Percentiles rank a stretch among this genome's conserved stretches.
phyloP scores from a whole-genome alignment of 2,888 invertebrate genomes.

The Drosophila prolongata region DNA sequence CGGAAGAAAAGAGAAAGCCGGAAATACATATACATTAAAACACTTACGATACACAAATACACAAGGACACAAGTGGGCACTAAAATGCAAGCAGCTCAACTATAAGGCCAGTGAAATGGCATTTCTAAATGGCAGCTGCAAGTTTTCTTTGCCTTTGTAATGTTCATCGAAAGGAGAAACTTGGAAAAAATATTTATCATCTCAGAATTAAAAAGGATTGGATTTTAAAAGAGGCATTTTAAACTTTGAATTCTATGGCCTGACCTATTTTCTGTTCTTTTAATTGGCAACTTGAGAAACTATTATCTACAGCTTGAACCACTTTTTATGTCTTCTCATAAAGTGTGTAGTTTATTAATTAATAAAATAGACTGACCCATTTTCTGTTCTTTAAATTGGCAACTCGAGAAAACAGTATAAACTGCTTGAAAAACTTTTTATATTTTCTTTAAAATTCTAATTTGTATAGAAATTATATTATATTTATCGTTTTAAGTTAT shows the following conservation, averaged over 20 bases:
- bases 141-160: slow-evolving; percentile 10
- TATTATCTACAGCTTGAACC: no score
- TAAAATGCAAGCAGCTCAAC: slow-evolving; percentile 30
- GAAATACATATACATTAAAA: slow-evolving; percentile 76
- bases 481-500: no score
- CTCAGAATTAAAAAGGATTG: slow-evolving; percentile 1
- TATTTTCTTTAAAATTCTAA: no score
- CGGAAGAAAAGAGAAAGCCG: slow-evolving; percentile 49
- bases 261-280: slow-evolving; percentile 1
- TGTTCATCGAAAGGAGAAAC: slow-evolving; percentile 2
- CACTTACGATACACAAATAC: slow-evolving; percentile 59
- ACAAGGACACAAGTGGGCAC: slow-evolving; percentile 44
- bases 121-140: slow-evolving; percentile 5
- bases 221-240: no score
- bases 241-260: not conserved
- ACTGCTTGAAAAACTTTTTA: no score
- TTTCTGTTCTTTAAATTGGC: no score
- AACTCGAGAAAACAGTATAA: no score
- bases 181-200: slow-evolving; percentile 7
- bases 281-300: not conserved
- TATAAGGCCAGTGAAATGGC: slow-evolving; percentile 12
- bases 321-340: no score
- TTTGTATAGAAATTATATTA: no score
- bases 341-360: no score
- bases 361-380: no score